Conservation (phyloP, 2,113 vertebrate genomes). For the Bambusicola thoracicus region DNA sequence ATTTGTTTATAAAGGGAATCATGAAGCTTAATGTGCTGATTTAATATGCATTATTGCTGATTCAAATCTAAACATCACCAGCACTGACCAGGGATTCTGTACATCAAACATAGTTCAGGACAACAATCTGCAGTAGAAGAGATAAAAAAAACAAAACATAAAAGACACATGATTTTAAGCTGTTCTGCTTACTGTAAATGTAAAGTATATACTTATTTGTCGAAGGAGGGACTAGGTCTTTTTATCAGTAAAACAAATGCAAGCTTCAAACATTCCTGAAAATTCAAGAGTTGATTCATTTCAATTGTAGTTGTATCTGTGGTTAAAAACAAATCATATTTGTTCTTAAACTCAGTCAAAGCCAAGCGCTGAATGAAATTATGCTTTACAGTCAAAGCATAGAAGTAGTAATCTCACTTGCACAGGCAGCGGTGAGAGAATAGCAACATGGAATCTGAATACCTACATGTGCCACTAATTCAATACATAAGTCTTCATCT, state of each 20-base stretch:
- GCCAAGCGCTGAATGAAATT: background rate
- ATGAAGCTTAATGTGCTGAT: background rate
- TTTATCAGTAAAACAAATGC: background rate
- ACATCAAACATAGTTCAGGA: background rate
- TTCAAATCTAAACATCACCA: background rate
- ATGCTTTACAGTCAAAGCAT: background rate
- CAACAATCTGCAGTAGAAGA: background rate
- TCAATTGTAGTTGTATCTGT: background rate
- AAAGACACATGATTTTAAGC: background rate
- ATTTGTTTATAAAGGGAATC: background rate
- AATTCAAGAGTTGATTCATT: background rate
- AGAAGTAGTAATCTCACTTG: background rate
- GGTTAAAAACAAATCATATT: background rate
- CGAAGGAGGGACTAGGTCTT: background rate
- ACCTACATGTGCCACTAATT: background rate
- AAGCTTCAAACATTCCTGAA: background rate
- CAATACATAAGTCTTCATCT: background rate
- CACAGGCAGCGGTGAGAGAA: background rate
- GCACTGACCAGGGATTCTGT: background rate
- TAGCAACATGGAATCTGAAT: background rate
- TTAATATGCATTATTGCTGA: background rate
- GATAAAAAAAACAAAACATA: background rate
- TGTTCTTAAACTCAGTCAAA: constrained; percentile 14
- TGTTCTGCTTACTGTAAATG: background rate
- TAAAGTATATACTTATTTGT: background rate